These are phyloP conservation scores for Crossaster papposus DNA, from an alignment of 53 echinoderm and acorn worm genomes.

Conservation along the genomic window DNA sequence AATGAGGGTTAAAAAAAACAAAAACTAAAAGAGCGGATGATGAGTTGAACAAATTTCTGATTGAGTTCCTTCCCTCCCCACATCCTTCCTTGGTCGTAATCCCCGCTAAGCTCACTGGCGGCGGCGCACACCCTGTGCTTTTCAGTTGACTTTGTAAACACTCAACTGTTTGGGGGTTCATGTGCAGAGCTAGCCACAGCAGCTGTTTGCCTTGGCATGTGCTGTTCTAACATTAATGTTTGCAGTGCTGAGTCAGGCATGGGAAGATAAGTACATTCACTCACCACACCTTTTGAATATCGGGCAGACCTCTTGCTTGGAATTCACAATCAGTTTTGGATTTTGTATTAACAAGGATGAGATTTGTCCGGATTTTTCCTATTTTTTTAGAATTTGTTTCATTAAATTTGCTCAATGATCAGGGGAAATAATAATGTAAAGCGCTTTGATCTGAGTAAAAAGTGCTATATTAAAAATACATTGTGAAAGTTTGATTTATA, in stretches of 20 bases:
- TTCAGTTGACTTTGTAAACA: constrained; percentile 15
- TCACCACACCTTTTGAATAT: not conserved
- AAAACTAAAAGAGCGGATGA: not conserved
- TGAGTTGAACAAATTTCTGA: not conserved
- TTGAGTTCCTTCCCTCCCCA: not conserved
- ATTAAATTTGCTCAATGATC: no score
- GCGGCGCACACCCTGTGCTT: not conserved
- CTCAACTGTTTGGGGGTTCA: not conserved
- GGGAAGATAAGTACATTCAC: not conserved
- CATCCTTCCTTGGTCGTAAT: constrained; percentile 25
- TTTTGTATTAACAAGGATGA: no score
- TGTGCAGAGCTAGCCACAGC: not conserved
- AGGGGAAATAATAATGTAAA: no score
- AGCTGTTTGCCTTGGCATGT: constrained; percentile 3
- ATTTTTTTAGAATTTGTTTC: no score
- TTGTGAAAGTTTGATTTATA: no score
- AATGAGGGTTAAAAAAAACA: not conserved
- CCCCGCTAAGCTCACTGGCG: constrained; percentile 4
- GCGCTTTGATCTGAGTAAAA: no score
- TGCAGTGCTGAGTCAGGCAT: not conserved
- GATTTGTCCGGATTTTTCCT: no score
- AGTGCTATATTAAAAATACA: no score
- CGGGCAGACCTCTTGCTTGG: no score
- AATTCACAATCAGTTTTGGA: no score
- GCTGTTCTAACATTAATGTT: not conserved